These are phyloP conservation scores for Agrotis puta DNA, from an alignment of 2,888 invertebrate species.

Conservation along the genomic window DNA sequence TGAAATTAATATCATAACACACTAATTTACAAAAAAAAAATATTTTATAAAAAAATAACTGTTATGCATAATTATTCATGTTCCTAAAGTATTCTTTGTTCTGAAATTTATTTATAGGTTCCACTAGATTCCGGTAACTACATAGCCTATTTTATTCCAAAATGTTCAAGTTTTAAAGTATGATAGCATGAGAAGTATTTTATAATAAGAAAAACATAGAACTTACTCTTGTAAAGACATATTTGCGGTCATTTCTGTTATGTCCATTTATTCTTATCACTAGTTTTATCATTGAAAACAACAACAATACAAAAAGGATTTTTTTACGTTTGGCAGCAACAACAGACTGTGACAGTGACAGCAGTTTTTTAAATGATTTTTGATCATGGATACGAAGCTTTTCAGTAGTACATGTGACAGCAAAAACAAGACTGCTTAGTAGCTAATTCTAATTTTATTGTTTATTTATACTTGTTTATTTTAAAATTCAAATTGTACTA, in stretches of 20 bases:
- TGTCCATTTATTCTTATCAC: constrained; percentile 47
- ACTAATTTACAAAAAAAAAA: neutral
- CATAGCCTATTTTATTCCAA: neutral
- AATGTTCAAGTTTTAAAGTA: neutral
- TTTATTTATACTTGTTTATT: no score
- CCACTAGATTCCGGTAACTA: no score
- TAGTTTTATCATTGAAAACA: constrained; percentile 38
- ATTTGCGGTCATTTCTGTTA: constrained; percentile 47
- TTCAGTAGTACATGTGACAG: no score
- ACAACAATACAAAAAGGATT: constrained; percentile 9
- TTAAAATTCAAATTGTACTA: no score
- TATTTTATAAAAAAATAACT: neutral
- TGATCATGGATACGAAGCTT: no score
- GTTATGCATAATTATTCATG: neutral
- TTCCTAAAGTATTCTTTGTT: neutral
- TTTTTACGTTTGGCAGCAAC: neutral
- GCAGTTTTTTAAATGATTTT: no score
- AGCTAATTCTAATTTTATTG: no score
- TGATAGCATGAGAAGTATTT: neutral
- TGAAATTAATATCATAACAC: neutral
- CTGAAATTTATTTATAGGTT: neutral
- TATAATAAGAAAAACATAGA: neutral
- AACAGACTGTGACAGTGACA: no score
- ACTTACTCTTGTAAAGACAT: constrained; percentile 57
- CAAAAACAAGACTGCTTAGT: no score